A percentile compares a stretch with the other conserved stretches of the same genome.
phyloP scores from a whole-genome alignment of 2,888 invertebrate genomes.

The Arenicola marina region DNA sequence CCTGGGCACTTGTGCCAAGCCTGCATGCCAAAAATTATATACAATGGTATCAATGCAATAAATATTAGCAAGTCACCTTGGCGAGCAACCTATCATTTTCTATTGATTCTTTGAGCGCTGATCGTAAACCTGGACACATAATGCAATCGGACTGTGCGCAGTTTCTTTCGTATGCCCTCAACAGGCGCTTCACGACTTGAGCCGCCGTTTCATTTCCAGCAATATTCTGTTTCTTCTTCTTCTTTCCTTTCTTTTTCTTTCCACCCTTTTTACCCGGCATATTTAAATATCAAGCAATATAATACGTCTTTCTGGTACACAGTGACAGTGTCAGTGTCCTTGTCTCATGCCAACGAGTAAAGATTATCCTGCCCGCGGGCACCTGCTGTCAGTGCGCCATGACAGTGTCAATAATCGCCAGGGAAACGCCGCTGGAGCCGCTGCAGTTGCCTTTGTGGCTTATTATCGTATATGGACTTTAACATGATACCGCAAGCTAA shows the following conservation, averaged over 20 bases:
- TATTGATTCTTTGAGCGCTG: neutral
- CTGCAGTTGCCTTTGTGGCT: too few relatives aligned
- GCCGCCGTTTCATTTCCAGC: neutral
- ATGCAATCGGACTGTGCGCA: neutral
- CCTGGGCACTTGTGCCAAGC: too few relatives aligned
- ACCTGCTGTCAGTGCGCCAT: too few relatives aligned
- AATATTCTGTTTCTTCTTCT: neutral
- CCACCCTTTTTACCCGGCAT: conserved; percentile 1
- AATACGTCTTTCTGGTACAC: too few relatives aligned
- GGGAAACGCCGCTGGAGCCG: too few relatives aligned
- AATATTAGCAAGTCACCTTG: neutral
- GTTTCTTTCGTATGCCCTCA: conserved; percentile 4
- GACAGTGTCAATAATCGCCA: too few relatives aligned
- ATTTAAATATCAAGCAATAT: too few relatives aligned
- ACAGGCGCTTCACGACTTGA: neutral
- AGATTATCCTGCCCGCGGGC: too few relatives aligned
- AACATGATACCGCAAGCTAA: too few relatives aligned
- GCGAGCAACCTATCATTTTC: neutral
- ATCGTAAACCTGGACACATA: neutral
- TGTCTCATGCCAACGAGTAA: too few relatives aligned
- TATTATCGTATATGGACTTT: too few relatives aligned
- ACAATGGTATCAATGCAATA: neutral
- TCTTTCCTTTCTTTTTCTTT: neutral
- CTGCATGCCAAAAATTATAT: neutral
- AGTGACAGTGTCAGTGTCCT: too few relatives aligned